phyloP scores from a whole-genome alignment of 2,797 vertebrate species.

The Loris lydekkerianus region DNA sequence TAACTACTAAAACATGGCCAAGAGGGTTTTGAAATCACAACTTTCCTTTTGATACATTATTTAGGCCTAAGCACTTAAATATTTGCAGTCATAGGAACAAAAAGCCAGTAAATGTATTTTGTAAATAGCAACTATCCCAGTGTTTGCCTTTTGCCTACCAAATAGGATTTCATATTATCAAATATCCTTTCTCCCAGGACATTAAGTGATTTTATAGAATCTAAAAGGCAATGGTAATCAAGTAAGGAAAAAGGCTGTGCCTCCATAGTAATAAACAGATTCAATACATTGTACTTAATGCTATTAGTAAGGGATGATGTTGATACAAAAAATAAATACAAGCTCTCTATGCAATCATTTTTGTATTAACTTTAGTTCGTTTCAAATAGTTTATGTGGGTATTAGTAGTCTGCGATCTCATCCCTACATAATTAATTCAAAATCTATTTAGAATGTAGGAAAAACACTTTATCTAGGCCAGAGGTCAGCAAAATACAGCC shows the following conservation, averaged over 20 bases:
- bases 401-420: constrained; percentile 45
- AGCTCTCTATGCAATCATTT: background rate
- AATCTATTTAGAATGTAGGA: constrained; percentile 35
- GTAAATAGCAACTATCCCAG: constrained; percentile 53
- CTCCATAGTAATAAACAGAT: background rate
- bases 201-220: constrained; percentile 25
- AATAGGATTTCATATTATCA: constrained; percentile 66
- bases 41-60: constrained; percentile 64
- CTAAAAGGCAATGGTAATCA: constrained; percentile 55
- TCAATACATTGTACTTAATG: background rate
- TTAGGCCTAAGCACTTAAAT: constrained; percentile 56
- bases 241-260: background rate
- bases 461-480: constrained; percentile 54
- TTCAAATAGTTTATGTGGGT: background rate
- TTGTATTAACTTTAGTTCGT: background rate
- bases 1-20: constrained; percentile 51
- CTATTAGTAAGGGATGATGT: background rate
- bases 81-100: constrained; percentile 29
- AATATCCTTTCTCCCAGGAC: constrained; percentile 52
- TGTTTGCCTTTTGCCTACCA: constrained; percentile 64
- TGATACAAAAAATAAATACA: background rate
- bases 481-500: constrained; percentile 1
- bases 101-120: constrained; percentile 65
- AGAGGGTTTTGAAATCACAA: constrained; percentile 54
- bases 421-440: constrained; percentile 4